Evolutionary conservation across 1,140 invertebrate species (phyloP), one percentile per base, ranked within the genome.

Genomic region (Gryllus bimaculatus): DNA sequence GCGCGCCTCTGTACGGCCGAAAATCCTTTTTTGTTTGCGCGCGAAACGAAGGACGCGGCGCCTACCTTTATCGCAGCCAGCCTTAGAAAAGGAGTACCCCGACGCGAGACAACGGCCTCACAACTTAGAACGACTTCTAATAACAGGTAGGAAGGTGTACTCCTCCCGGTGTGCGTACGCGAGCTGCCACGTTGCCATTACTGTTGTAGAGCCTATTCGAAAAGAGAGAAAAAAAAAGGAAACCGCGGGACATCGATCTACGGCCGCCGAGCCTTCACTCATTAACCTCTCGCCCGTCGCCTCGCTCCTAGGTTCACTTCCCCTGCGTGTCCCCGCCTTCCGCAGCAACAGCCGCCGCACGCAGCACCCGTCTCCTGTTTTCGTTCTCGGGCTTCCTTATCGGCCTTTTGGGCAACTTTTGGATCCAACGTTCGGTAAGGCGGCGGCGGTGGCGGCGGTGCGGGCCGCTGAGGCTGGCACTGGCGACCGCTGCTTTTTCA

Each of bases 101-200:
- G 54, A 66, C 54, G 10, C 10, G 2, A 18, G 54, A 66, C 54
- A 66, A 66, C 54, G 54, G 54, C 54, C 54, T 7, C 2, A 1
- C 54, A 66, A 66, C 54, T 66, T 66, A 66, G 54, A 66, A 66
- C 54, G 54, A 66, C 54, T 66, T 66, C 54, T 66, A 66, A 66
- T 66, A 66, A 66, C 54, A 66, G 54, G 54, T 66, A 13, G 54
- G 54, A 66, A 66, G 54, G 54, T 66, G 54, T 66, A 66, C 54
- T 66, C 54, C 54, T 66, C 54, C 54, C 54, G 18, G 54, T 7
- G 18, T 66, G 54, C 54, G 54, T 66, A 66, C 54, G 18, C 10
- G 54, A 66, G 54, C 54, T 66, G 54, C 54, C 54, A 66, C 54
- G 54, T 66, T 66, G 54, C 54, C 54, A 66, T 66, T 66, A 66